Evolutionary conservation across 2,888 invertebrate genomes (phyloP), one percentile per base, ranked within the genome.

Genomic region (Augochlorella aurata): DNA sequence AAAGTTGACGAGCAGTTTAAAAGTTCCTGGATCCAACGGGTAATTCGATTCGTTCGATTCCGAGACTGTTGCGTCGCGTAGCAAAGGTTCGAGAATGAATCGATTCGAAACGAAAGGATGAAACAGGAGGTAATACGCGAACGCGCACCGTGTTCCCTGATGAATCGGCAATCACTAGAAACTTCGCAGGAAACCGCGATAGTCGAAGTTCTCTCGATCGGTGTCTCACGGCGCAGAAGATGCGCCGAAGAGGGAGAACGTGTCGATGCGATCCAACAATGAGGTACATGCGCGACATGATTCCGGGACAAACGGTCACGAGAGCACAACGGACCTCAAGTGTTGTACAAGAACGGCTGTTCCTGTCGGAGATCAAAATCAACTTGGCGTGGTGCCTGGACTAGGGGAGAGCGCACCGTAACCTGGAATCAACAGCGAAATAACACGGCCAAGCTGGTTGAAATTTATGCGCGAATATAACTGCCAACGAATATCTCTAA

Each of bases 251-350:
- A 21, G 75, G 18, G 38, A 38, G 74, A 74, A 70, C 77, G 74
- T 58, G 75, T 66, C 71, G 76, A 74, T 58, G 70, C 45, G 77
- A 75, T 77, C 70, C 71, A 71, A 78, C 78, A 76, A 78, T 69
- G 65, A 80, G 75, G 58, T 52, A 54, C 74, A 70, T 49, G 68
- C 82, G 71, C 66, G 81, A 66, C 72, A 67, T 69, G 81, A 87
- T 86, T 87, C 79, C 83, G 80, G 87, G 77, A 87, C 86, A 81
- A 79, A 77, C 76, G 85, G 84, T 85, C 84, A 83, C 83, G 82
- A 83, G 87, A 82, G 77, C 77, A 47, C 72, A 65, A 77, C 74
- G 75, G 65, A 45, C 69, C 69, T 54, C 69, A 54, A 77, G 63
- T 58, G 72, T 68, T 68, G 71, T 73, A 74, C 73, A 73, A 77